phyloP scores from a whole-genome alignment of 2,113 vertebrate genomes.

The Porphyrio hochstetteri region DNA sequence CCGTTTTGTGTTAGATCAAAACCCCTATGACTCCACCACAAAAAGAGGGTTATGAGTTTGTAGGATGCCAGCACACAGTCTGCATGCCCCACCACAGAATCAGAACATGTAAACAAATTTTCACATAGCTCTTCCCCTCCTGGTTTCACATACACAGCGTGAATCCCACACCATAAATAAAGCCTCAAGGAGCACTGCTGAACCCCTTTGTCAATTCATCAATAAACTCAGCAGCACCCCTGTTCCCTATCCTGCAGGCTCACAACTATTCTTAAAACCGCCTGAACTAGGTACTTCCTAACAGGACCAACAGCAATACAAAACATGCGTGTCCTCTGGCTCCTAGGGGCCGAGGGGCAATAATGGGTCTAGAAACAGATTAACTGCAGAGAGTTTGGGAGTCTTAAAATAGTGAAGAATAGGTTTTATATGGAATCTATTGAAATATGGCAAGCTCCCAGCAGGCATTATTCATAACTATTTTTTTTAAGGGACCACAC shows the following conservation, averaged over 20 bases:
- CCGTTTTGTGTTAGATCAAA: not conserved
- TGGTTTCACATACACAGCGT: not conserved
- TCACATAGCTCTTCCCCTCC: not conserved
- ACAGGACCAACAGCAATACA: not conserved
- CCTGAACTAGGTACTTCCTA: not conserved
- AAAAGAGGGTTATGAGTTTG: not conserved
- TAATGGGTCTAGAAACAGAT: slow-evolving; percentile 8
- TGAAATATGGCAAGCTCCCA: slow-evolving; percentile 77
- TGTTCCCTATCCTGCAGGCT: not conserved
- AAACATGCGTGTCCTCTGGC: not conserved
- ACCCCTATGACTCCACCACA: not conserved
- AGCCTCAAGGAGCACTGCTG: not conserved
- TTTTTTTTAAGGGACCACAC: slow-evolving; percentile 78
- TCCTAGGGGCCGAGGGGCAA: slow-evolving; percentile 26
- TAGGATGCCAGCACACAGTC: not conserved
- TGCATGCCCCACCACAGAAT: not conserved
- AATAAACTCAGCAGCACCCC: not conserved
- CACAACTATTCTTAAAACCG: not conserved
- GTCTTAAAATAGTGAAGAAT: slow-evolving; percentile 67
- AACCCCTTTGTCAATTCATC: not conserved
- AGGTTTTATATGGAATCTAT: slow-evolving; percentile 69
- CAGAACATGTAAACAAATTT: not conserved
- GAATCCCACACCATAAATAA: not conserved
- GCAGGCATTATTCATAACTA: slow-evolving; percentile 78
- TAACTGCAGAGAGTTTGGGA: slow-evolving; percentile 33